Evolutionary conservation across 2,888 invertebrate genomes (phyloP).

Genomic region (Sarcophaga rosellei): DNA sequence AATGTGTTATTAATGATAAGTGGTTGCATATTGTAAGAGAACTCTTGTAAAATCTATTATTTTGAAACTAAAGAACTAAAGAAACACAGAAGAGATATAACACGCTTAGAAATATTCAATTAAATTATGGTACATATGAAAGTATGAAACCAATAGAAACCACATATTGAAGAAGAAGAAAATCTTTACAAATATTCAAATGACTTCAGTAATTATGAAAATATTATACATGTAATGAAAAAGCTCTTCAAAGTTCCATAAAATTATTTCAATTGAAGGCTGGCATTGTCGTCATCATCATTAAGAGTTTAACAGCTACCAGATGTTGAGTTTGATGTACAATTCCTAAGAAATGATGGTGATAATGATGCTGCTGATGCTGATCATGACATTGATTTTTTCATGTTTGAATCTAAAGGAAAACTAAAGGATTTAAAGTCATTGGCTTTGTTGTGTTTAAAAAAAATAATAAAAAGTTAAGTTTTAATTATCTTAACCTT

Average conservation of each 20-base stretch:
- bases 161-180: neutral
- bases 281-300: constrained; percentile 18
- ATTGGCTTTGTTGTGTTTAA: constrained; percentile 13
- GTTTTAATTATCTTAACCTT: constrained; percentile 40
- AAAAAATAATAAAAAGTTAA: neutral
- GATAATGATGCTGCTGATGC: too few relatives aligned
- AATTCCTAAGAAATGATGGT: too few relatives aligned
- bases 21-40: constrained; percentile 61
- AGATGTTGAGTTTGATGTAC: constrained; percentile 14
- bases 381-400: constrained; percentile 19
- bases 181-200: too few relatives aligned
- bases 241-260: neutral
- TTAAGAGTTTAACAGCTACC: neutral
- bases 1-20: constrained; percentile 67
- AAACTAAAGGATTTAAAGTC: neutral
- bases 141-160: neutral
- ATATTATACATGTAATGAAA: neutral
- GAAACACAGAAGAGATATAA: neutral
- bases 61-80: constrained; percentile 33
- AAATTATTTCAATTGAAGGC: constrained; percentile 33
- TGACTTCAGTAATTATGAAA: neutral
- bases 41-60: constrained; percentile 55
- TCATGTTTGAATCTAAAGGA: too few relatives aligned
- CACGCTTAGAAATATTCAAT: constrained; percentile 11
- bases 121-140: constrained; percentile 23